A percentile compares a stretch with the other conserved stretches of the same genome.
phyloP scores from a whole-genome alignment of 2,113 vertebrate genomes.

The Pterophyllum scalare region DNA sequence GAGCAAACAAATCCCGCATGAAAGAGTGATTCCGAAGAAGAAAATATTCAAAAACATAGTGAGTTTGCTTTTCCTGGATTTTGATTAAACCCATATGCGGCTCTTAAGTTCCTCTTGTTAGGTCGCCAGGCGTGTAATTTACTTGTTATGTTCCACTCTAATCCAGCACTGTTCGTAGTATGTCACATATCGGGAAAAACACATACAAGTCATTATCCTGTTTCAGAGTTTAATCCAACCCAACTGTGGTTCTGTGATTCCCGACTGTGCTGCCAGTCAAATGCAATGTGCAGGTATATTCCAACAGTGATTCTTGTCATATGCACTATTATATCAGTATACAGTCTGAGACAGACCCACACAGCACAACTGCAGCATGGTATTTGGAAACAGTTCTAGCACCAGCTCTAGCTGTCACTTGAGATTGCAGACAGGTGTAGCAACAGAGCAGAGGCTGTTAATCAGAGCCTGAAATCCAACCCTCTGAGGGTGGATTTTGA shows the following conservation, averaged over 20 bases:
- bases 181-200: conserved; percentile 12
- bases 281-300: background rate
- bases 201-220: background rate
- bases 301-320: conserved; percentile 4
- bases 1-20: conserved; percentile 57
- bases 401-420: background rate
- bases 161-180: conserved; percentile 1
- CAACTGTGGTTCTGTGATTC: background rate
- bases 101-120: conserved; percentile 45
- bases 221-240: conserved; percentile 31
- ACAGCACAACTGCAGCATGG: background rate
- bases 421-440: conserved; percentile 29
- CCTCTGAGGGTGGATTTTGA: background rate
- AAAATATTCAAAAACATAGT: conserved; percentile 42
- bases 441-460: conserved; percentile 8
- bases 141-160: conserved; percentile 17
- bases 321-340: background rate
- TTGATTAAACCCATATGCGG: conserved; percentile 60
- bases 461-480: conserved; percentile 1
- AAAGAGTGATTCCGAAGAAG: conserved; percentile 27
- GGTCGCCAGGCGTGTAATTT: conserved; percentile 34
- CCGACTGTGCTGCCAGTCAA: background rate
- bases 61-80: conserved; percentile 54
- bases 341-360: background rate
- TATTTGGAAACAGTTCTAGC: background rate